Base-by-base conservation (phyloP, 2,888 invertebrate species). In the Isotomurus palustris region DNA sequence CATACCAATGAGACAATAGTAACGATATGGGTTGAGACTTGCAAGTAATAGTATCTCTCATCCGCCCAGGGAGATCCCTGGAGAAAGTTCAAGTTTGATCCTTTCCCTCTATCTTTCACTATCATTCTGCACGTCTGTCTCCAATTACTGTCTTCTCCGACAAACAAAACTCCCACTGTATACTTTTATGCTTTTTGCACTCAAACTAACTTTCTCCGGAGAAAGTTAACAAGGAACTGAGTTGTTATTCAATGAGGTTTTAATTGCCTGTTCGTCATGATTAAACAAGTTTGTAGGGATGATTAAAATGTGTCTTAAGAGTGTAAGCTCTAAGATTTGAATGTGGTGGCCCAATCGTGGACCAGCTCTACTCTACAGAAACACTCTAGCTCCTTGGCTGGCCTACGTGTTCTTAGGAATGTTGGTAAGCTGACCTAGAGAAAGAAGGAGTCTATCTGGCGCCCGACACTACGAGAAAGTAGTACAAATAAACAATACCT, bases 401-500 rank as follows among this genome's bases (percentile, higher is more conserved):
- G 10, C 17, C 41, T 19, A 40, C 12, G 19, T 19, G n/a, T 40
- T 8, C 17, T 12, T n/a, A 40, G n/a, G n/a, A 40, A 17, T 24
- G 6, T 8, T 21, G n/a, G n/a, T 12, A 17, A 14, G 6, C 6
- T 21, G 24, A 36, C 43, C 14, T 47, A 58, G 43, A 27, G 17
- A 19, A 29, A 22, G 40, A 44, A 49, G 35, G 41, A 59, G 49
- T 54, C 55, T 51, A 55, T 51, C 59, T 59, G 59, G 59, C 59
- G 59, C 51, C 59, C 51, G 55, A 47, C 53, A 52, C 47, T 51
- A 50, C 58, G 5, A 38, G 50, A 55, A 59, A 55, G 45, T 55
- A 47, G 59, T 55, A 40, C 59, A 59, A 55, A 55, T 59, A 59
- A 55, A 59, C 51, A 59, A 58, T n/a, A 50, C 50, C 58, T 58